These are phyloP conservation scores for Microchirus variegatus DNA, from an alignment of 2,797 vertebrate genomes.

Conservation along the genomic window DNA sequence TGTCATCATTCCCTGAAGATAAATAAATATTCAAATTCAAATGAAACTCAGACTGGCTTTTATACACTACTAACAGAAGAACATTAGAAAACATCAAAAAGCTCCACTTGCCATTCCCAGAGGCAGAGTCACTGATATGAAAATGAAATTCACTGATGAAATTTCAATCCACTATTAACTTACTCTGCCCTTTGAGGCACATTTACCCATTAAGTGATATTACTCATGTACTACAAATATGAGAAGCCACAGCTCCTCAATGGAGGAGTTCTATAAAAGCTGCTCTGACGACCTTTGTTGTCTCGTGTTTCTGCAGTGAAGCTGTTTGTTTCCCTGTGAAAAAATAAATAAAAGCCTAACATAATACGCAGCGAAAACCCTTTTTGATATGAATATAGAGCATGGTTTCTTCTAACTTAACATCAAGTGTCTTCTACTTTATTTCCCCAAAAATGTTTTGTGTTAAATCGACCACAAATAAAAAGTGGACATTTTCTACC, in stretches of 20 bases:
- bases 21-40: slow-evolving; percentile 24
- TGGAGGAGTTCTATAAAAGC: too few relatives aligned
- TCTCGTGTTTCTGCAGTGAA: too few relatives aligned
- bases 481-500: too few relatives aligned
- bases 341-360: too few relatives aligned
- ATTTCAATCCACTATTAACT: slow-evolving; percentile 38
- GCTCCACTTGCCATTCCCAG: slow-evolving; percentile 40
- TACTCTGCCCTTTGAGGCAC: slow-evolving; percentile 28
- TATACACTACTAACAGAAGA: slow-evolving; percentile 46
- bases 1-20: slow-evolving; percentile 34
- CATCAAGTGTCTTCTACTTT: too few relatives aligned
- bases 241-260: neutral
- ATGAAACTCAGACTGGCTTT: slow-evolving; percentile 31
- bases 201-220: slow-evolving; percentile 18
- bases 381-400: too few relatives aligned
- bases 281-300: too few relatives aligned
- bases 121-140: slow-evolving; percentile 41
- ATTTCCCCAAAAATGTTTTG: too few relatives aligned
- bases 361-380: too few relatives aligned
- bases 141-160: slow-evolving; percentile 32
- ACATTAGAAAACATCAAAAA: slow-evolving; percentile 45
- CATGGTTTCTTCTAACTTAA: too few relatives aligned
- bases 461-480: too few relatives aligned
- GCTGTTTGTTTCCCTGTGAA: too few relatives aligned
- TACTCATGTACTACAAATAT: slow-evolving; percentile 16